Base-by-base conservation (phyloP, 1,140 invertebrate genomes). In the Drosophila ercepeae region DNA sequence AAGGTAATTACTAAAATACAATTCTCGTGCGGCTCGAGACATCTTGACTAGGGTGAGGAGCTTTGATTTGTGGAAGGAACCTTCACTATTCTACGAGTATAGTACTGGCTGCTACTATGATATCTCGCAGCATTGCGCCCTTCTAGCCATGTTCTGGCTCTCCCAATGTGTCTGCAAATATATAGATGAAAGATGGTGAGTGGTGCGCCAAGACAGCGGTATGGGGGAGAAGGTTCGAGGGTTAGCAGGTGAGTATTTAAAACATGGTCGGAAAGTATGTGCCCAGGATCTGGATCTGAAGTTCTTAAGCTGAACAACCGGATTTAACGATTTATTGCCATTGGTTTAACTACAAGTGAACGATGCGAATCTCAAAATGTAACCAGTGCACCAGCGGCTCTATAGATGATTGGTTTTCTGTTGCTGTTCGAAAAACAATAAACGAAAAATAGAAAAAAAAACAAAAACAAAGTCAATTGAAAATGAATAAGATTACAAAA, bases 141-240 rank as follows among this genome's bases (percentile, higher is more conserved):
- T 89, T 72, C 88, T 79, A 75, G 71, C 60, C 60, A 78, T 73
- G 75, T 63, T 76, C 55, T 75, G 78, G 70, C 72, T 51, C 64
- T 90, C 88, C 78, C 81, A 90, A 79, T 78, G 69, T 68, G 75
- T 89, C 88, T 89, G 88, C 48, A 89, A 89, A 90, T 89, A 89
- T 73, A 89, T 83, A 77, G 83, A 88, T 84, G 81, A 81, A 34
- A 86, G 63, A 78, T 71, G 76, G 75, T 83, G 75, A 83, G 79
- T 83, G 70, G 51, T 57, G 79, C 68, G 34, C 21, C 45, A 42
- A 49, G 68, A 46, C 58, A 29, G 19, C 19, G 25, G 41, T 32
- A 9, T 32, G 23, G 16, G 16, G 14, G 14, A 9, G 16, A 42
- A 9, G n/a, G n/a, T n/a, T n/a, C n/a, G n/a, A n/a, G 8, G 39